Base-by-base conservation (phyloP, 2,113 vertebrate species). In the Centropristis striata region DNA sequence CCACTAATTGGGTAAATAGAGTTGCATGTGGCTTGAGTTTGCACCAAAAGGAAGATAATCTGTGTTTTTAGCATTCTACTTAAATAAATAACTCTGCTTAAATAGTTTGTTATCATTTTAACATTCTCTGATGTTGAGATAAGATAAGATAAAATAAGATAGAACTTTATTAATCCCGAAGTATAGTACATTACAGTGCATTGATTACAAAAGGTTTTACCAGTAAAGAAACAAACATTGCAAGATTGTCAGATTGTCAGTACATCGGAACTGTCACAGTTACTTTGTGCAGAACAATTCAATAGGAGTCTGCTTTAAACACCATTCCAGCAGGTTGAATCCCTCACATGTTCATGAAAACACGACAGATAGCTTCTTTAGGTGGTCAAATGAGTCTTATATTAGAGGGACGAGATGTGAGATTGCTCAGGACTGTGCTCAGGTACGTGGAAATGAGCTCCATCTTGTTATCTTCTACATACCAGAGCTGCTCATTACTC, bases 401-500 rank as follows among this genome's bases (percentile, higher is more conserved):
- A 61, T 81, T 55, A 53, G 46, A 81, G n/a, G 61, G 83, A 71
- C 23, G 53, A 59, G 69, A 47, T 64, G 75, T 44, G 47, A 42
- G 54, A 83, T 80, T 73, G 58, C 66, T 71, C 41, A 54, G 74
- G 67, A 59, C 64, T 61, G 64, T 66, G 76, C 78, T 71, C 57
- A 81, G 75, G 82, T 86, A 51, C 28, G 10, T 64, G 74, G 60
- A 86, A 86, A 90, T 67, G 69, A 90, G 71, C 83, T 79, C 75
- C 28, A 25, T 72, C 65, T 58, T 84, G 69, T 85, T 89, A 84
- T 88, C 80, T 64, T 70, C 44, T 2, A 67, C 44, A 57, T 50
- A 75, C 42, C 50, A 28, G 66, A 80, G 81, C 55, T 50, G 46
- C 75, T 88, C 84, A 85, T 91, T 92, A 86, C 76, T 84, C 57